phyloP scores from a whole-genome alignment of 2,797 vertebrate species.

The Rhinatrema bivittatum region DNA sequence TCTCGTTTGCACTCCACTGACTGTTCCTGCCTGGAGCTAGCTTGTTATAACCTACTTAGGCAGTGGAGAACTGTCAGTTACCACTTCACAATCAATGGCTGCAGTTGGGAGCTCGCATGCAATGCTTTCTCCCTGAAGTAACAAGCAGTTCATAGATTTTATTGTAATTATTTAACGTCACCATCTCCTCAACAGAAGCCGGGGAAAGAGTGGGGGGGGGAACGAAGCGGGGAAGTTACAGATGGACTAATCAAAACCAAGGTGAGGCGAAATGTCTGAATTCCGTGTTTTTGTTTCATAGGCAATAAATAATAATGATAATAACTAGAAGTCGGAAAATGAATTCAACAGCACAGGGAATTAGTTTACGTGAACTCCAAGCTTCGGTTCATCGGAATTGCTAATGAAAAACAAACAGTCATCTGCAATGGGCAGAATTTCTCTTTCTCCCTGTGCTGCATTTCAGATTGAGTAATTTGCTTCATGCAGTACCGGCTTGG shows the following conservation, averaged over 20 bases:
- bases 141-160: conserved; percentile 55
- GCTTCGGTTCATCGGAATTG: conserved; percentile 38
- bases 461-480: no score
- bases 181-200: conserved; percentile 16
- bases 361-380: conserved; percentile 45
- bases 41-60: conserved; percentile 62
- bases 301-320: conserved; percentile 33
- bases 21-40: conserved; percentile 47
- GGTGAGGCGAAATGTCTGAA: conserved; percentile 11
- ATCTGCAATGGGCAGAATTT: no score
- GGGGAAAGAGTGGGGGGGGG: no score
- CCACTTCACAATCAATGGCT: conserved; percentile 54
- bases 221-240: conserved; percentile 7
- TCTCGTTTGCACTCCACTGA: conserved; percentile 40
- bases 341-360: conserved; percentile 33
- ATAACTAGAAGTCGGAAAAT: no score
- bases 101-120: conserved; percentile 43
- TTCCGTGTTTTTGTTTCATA: conserved; percentile 5
- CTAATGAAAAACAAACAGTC: conserved; percentile 44
- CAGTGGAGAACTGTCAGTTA: conserved; percentile 52
- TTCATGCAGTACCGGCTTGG: conserved; percentile 25
- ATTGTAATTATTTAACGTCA: conserved; percentile 53
- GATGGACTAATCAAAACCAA: conserved; percentile 13
- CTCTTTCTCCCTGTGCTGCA: no score
- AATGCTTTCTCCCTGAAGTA: conserved; percentile 35